Base-by-base conservation (phyloP, 2,888 invertebrate species). In the Neoitamus cyanurus region DNA sequence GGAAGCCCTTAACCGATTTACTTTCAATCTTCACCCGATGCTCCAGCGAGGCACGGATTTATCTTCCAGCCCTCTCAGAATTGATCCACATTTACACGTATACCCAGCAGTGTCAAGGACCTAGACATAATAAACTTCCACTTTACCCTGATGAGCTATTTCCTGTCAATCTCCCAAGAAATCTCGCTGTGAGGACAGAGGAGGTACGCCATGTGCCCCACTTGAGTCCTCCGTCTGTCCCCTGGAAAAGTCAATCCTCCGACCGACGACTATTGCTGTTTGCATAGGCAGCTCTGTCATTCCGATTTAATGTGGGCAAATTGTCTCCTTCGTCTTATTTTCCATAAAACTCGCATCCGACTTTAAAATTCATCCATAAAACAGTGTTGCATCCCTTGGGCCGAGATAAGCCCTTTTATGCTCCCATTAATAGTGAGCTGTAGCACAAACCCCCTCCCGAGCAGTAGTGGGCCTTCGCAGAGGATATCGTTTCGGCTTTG, bases 51-150 rank as follows among this genome's bases (percentile, higher is more conserved):
- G 36, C 34, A 36, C 20, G 34, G 34, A 73, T 36, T 36, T 73
- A 36, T 73, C 36, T 73, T 34, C 4, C 20, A 73, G 31, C 20
- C n/a, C 36, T 36, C 36, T 31, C 36, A 36, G 36, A 73, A 73
- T 73, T 73, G 15, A 36, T 34, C 36, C 2, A n/a, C 36, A 73
- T 36, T 73, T 25, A 28, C 20, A 42, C 37, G 42, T 75, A 46
- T 0, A 20, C 42, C 13, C 5, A 15, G 58, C 20, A 58, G 42
- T 75, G 75, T 75, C 42, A 75, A 75, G 75, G 42, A 75, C 42
- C 75, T 75, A 75, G 75, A 75, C 75, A 75, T 37, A 75, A 75
- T 75, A 75, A 75, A 75, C 42, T 31, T 75, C 75, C 42, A 75
- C 42, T 75, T 75, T 42, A 75, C 13, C 28, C 75, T 75, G 37